Base-by-base conservation (phyloP, 2,113 vertebrate species). In the Prionailurus bengalensis region DNA sequence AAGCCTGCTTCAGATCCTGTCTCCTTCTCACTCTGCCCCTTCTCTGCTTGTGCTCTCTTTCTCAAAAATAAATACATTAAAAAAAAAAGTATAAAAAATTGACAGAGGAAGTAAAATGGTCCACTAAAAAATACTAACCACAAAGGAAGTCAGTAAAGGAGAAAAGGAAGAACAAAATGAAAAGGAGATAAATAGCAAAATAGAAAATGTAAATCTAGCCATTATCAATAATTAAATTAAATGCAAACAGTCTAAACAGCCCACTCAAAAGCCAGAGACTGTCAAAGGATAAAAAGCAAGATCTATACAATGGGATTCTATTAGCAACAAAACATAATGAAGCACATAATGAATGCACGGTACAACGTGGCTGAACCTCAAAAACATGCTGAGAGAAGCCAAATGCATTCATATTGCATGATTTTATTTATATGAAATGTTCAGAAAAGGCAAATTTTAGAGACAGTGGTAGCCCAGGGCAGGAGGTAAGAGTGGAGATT, bases 251-350 rank as follows among this genome's bases (percentile, higher is more conserved):
- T 85, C 25, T 85, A 61, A 89, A 83, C 1, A 81, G 16, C 9
- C 36, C 33, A 93, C 63, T 86, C 31, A 89, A 90, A 74, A 81
- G 73, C 11, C n/a, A 94, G 21, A 80, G 42, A 70, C 29, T 74
- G 27, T 96, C 17, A 89, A 55, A 73, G 29, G n/a, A 95, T 88
- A 74, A 93, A 78, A 85, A 86, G 25, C 51, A 91, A 83, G 55
- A 89, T 5, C 66, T 27, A 74, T n/a, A 61, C 45, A 74, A 55
- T 42, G 21, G 31, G 61, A 84, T 74, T 93, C 53, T 63, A 79
- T 82, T 31, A 66, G n/a, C 53, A 91, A 83, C 39, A 93, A 91
- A 82, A 55, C 79, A 55, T 19, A 63, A 79, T 91, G 13, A 90
- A 29, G 36, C 61, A 73, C 21, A 45, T 9, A 45, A 45, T 45